These are phyloP conservation scores for Cygnus buccinator DNA, from an alignment of 2,113 vertebrate species.

Conservation along the genomic window DNA sequence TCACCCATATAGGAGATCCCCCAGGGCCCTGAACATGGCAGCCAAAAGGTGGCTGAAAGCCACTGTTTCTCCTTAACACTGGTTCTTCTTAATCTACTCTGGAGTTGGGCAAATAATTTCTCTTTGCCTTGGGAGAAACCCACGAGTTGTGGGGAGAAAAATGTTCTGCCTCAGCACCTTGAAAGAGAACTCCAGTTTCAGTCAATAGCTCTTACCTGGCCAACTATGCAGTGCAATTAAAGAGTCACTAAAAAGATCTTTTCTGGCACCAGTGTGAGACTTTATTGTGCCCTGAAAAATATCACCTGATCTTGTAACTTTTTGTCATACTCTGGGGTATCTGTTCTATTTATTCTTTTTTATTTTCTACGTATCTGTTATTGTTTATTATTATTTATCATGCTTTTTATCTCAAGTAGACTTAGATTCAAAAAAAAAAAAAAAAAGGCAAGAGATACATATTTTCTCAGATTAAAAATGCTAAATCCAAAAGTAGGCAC, in stretches of 20 bases:
- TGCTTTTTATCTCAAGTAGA: background rate
- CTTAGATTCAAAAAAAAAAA: background rate
- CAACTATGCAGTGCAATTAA: background rate
- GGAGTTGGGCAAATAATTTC: background rate
- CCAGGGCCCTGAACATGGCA: rapidly evolving
- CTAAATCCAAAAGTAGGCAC: background rate
- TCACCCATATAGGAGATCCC: background rate
- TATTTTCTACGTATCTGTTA: background rate
- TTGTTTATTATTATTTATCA: background rate
- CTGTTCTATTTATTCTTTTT: background rate
- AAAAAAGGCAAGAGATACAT: background rate
- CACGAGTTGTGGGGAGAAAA: rapidly evolving
- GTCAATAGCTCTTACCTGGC: background rate
- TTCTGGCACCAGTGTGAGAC: background rate
- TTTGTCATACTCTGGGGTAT: background rate
- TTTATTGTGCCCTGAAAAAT: background rate
- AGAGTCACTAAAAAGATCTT: background rate
- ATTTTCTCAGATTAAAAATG: background rate
- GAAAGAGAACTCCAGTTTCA: background rate
- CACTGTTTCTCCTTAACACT: background rate
- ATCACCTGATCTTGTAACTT: background rate
- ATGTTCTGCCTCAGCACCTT: background rate
- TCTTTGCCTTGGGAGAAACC: background rate
- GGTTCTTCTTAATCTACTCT: background rate
- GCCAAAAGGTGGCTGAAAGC: background rate